Evolutionary conservation across 2,888 invertebrate genomes (phyloP), one percentile per base, ranked within the genome.

Genomic region (Melolontha melolontha): DNA sequence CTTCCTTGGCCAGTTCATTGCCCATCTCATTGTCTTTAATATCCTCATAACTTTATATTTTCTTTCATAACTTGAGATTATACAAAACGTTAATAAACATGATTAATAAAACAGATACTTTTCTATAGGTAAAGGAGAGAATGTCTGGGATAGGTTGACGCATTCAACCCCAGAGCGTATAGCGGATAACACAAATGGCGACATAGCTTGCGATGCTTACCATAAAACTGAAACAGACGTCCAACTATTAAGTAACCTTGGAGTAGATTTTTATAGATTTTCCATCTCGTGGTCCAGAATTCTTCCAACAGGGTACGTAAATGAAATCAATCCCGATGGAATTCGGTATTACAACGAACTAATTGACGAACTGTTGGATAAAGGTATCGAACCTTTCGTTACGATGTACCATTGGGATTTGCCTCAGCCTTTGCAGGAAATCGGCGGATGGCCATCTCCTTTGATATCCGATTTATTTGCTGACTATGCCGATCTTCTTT

Each of bases 261-360:
- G 88, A 0, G 86, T 88, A 2, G 74, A 83, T 66, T 85, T 84
- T 77, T 89, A 89, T 78, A 81, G 89, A 16, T 87, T 90, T 76
- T 89, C 89, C 0, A 79, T 90, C 14, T 87, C 91, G 66, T 92
- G 92, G 92, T 80, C 91, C 0, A 84, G 92, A 74, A 85, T 92
- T 14, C 79, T 92, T 42, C 90, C 91, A 0, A 85, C 82, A 57
- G 91, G 76, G 8, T 80, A 85, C 10, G 79, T 83, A 70, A 86
- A 86, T 80, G 81, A 76, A 67, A 81, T 90, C 39, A 91, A 90
- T 78, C 83, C 84, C 82, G 81, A 79, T 1, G 92, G 91, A 2
- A 81, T 92, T 39, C 78, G 82, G 44, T 91, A 90, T 80, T 92
- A 92, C 82, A 86, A 85, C 64, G 83, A 86, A 51, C 77, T 92